Base-by-base conservation (phyloP, 2,113 vertebrate genomes). In the Urocitellus parryii region DNA sequence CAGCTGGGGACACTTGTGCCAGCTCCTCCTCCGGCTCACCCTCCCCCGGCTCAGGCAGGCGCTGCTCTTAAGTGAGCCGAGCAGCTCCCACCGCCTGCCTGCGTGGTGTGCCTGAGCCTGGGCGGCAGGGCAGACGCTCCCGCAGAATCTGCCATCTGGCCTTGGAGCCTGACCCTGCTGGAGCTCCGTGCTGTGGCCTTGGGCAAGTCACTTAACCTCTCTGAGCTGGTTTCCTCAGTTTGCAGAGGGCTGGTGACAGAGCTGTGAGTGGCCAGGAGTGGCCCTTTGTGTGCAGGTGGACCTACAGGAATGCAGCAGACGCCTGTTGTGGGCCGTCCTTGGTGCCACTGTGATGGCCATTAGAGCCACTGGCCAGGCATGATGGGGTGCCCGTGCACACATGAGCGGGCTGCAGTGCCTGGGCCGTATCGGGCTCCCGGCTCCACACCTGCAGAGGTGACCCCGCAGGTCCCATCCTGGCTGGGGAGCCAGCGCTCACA, bases 391-490 rank as follows among this genome's bases (percentile, higher is more conserved):
- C 22, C 16, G 8, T 45, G 79, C 20, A 32, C 12, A 51, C 18
- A n/a, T 39, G 10, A 34, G 4, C 13, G 2, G 7, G 34, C 45
- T 27, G 18, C 14, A 1, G 2, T 0, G 11, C 9, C 7, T 29
- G 77, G 14, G 0, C 65, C 1, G 42, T 48, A 85, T 67, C 13
- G 0, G 39, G 17, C 16, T 39, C 0, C 17, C 11, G 1, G n/a
- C 20, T 58, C 20, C 56, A 58, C 56, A 58, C 56, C 56, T 58
- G 56, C 20, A 58, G 56, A 58, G 56, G 61, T 42, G 72, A 3
- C 32, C 27, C 63, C 1, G 0, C 25, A 8, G 4, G 24, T 73
- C 24, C 27, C 76, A 0, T 56, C 42, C 11, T 13, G 48, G 3
- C 2, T 29, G 63, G 73, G 61, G 32, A 78, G 39, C 5, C 0